These are phyloP conservation scores for Sebastes itinus DNA, from an alignment of 2,797 vertebrate genomes.

Conservation along the genomic window DNA sequence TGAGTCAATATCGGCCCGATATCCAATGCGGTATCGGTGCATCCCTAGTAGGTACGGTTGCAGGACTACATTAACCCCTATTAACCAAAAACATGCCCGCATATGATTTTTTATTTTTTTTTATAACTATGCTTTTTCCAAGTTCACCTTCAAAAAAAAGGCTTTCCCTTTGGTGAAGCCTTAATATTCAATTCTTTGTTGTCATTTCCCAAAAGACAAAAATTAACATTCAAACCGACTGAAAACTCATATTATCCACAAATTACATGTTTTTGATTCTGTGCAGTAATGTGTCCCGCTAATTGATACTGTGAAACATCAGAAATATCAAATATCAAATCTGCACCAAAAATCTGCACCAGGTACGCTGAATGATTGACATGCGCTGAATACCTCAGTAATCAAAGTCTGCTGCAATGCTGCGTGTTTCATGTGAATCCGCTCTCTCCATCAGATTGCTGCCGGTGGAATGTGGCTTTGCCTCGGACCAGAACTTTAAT, in stretches of 20 bases:
- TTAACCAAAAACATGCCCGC: not conserved
- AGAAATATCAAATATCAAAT: conserved; percentile 49
- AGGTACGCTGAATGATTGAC: conserved; percentile 62
- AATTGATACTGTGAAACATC: conserved; percentile 26
- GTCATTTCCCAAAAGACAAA: not conserved
- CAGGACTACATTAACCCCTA: not conserved
- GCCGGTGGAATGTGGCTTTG: conserved; percentile 67
- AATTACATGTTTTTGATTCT: not conserved
- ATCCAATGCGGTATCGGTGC: rapidly evolving
- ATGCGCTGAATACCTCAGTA: conserved; percentile 53
- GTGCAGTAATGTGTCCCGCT: not conserved
- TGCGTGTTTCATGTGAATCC: conserved; percentile 60
- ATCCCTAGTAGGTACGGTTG: not conserved
- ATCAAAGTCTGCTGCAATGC: conserved; percentile 61
- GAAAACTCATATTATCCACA: not conserved
- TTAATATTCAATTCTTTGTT: not conserved
- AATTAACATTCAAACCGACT: not conserved
- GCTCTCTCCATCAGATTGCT: conserved; percentile 70
- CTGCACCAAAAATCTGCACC: conserved; percentile 24
- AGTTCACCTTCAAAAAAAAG: not conserved
- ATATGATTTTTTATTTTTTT: too few relatives aligned
- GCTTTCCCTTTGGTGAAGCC: not conserved
- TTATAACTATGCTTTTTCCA: not conserved
- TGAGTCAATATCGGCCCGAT: too few relatives aligned
- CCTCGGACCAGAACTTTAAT: conserved; percentile 71